A percentile compares a stretch with the other conserved stretches of the same genome.
Conservation (phyloP, 2,888 invertebrate species). For the Conchocele bisecta region DNA sequence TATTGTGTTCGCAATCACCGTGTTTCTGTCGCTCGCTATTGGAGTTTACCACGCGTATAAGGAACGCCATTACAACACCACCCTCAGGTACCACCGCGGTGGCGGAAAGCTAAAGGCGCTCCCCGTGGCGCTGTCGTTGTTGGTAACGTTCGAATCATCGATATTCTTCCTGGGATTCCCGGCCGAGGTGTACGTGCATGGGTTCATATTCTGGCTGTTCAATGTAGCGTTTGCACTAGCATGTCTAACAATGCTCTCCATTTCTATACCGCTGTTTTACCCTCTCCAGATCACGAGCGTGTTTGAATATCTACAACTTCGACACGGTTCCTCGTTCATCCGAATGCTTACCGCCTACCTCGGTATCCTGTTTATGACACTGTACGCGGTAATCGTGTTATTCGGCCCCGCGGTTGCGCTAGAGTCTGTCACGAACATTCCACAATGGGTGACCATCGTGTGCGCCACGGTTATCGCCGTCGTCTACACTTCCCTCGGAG, state of each 20-base stretch:
- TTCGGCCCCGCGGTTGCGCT: constrained; percentile 39
- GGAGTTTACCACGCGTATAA: constrained; percentile 30
- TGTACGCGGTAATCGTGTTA: constrained; percentile 40
- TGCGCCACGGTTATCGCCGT: constrained; percentile 40
- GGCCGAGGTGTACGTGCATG: constrained; percentile 43
- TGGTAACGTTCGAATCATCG: constrained; percentile 49
- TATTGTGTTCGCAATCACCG: constrained; percentile 22
- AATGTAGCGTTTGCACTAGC: constrained; percentile 26
- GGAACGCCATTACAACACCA: constrained; percentile 10
- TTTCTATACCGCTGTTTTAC: constrained; percentile 38
- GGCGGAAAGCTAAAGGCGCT: constrained; percentile 39
- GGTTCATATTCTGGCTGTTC: constrained; percentile 35
- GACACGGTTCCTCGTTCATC: constrained; percentile 20
- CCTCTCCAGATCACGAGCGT: constrained; percentile 48
- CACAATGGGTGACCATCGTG: constrained; percentile 20
- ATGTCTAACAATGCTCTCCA: constrained; percentile 31
- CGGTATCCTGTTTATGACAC: constrained; percentile 18
- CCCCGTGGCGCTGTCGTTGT: constrained; percentile 44
- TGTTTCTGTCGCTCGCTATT: constrained; percentile 16
- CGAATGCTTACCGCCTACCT: constrained; percentile 26
- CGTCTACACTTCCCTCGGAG: constrained; percentile 39
- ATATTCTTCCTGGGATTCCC: constrained; percentile 48
- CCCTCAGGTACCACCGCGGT: constrained; percentile 33
- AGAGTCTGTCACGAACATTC: constrained; percentile 30
- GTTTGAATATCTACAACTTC: constrained; percentile 37